These are phyloP conservation scores for Archips crataeganus DNA, from an alignment of 2,888 invertebrate species.

Conservation along the genomic window DNA sequence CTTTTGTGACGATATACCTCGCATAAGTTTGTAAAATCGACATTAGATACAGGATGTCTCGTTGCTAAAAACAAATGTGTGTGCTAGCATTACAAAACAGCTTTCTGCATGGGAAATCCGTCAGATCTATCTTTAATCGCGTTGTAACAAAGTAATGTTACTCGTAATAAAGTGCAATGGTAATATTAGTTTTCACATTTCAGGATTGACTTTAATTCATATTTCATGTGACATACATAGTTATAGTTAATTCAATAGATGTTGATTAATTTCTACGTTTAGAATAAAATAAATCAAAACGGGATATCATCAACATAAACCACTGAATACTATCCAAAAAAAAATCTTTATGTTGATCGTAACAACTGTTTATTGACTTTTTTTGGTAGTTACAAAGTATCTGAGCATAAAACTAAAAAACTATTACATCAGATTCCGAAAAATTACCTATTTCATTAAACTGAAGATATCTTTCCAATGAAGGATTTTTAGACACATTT, in stretches of 20 bases:
- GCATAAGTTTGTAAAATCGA: no score
- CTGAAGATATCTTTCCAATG: background rate
- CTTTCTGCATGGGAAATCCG: no score
- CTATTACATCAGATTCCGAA: background rate
- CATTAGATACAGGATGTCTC: background rate
- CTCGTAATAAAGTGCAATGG: no score
- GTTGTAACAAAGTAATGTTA: no score
- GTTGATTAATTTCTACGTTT: background rate
- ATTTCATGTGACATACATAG: no score
- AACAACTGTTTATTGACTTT: background rate
- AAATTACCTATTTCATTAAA: constrained; percentile 3
- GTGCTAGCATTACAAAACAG: background rate
- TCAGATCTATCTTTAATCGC: no score
- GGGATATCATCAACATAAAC: background rate
- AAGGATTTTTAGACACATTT: background rate
- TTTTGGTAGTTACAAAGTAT: no score
- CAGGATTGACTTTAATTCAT: no score
- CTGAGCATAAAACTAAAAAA: background rate
- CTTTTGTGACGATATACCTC: no score
- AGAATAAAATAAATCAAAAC: constrained; percentile 44
- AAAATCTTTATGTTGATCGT: background rate
- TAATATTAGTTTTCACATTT: no score
- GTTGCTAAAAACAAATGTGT: background rate
- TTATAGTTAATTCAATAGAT: constrained; percentile 39
- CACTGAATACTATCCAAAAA: background rate